These are phyloP conservation scores for Brachionus sp. DNA, from an alignment of 1,140 invertebrate species.

Conservation along the genomic window DNA sequence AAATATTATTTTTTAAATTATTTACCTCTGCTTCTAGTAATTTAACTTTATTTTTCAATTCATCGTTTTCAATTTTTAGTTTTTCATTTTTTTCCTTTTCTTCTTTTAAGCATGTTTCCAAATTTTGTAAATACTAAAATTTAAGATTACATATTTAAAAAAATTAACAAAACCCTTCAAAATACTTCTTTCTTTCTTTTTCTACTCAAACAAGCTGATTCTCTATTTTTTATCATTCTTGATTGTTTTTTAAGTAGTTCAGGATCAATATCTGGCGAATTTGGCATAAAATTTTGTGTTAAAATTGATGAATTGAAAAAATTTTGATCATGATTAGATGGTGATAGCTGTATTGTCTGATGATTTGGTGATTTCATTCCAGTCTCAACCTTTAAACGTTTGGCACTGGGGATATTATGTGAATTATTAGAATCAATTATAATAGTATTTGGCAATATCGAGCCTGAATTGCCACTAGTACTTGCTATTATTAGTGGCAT, in stretches of 20 bases:
- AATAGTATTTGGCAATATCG: conserved; percentile 12
- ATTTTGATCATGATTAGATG: background rate
- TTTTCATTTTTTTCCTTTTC: conserved; percentile 71
- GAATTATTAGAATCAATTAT: conserved; percentile 11
- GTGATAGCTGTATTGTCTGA: background rate
- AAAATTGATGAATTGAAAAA: background rate
- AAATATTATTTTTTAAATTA: conserved; percentile 72
- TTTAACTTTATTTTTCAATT: conserved; percentile 54
- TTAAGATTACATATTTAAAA: background rate
- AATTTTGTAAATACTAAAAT: conserved; percentile 67
- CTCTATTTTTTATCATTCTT: conserved; percentile 76
- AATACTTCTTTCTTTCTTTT: conserved; percentile 80
- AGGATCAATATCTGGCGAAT: background rate
- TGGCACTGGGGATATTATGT: background rate
- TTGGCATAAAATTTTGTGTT: background rate
- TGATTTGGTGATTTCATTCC: background rate
- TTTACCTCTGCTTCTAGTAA: conserved; percentile 56
- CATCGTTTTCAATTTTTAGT: conserved; percentile 67
- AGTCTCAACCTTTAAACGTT: background rate
- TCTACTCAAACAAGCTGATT: conserved; percentile 81
- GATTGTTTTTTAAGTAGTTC: conserved; percentile 74
- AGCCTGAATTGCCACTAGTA: background rate
- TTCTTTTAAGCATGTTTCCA: conserved; percentile 71
- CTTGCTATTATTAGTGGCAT: background rate
- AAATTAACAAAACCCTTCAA: background rate